Evolutionary conservation across 2,888 invertebrate genomes (phyloP), one percentile per base, ranked within the genome.

Genomic region (Acleris sparsana): DNA sequence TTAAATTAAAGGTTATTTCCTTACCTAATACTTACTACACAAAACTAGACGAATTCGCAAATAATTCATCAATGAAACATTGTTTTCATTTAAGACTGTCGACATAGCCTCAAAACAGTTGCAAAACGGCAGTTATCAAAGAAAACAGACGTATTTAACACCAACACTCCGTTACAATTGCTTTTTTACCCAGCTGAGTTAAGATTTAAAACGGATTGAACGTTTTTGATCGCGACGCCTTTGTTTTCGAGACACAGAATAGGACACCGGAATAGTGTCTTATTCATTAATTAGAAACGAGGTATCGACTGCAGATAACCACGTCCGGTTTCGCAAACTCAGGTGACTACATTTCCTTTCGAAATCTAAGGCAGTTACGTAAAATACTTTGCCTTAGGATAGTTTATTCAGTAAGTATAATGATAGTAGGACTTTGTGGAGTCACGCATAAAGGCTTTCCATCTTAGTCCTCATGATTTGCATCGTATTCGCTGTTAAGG

Each of bases 261-360:
- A 65, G 53, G 65, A 65, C 65, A 65, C 65, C 60, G 60, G 64
- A 56, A 56, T 25, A 48, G 65, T 51, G 60, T 44, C 44, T 59
- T 55, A 65, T 65, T 65, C 65, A 65, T 65, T 49, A 65, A 65
- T 61, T 61, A 60, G 65, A 56, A 65, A 65, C 65, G 53, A 52
- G 53, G 49, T 55, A 58, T 46, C 29, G 60, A 51, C 56, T 25
- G 16, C 43, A 65, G 64, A 64, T 63, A 64, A 33, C 48, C 51
- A 52, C 65, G 43, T 61, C 65, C 65, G 65, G 55, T 65, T 51
- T 43, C 49, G 63, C 53, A 49, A 63, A 53, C 46, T 29, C 16
- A 22, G 48, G 49, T 62, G 33, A 48, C 18, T 29, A 25, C 29
- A 17, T 58, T 53, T 53, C 33, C 22, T 17, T 49, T 46, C 39